Evolutionary conservation across 2,888 invertebrate genomes (phyloP).

Genomic region (Ephialtes manifestator): DNA sequence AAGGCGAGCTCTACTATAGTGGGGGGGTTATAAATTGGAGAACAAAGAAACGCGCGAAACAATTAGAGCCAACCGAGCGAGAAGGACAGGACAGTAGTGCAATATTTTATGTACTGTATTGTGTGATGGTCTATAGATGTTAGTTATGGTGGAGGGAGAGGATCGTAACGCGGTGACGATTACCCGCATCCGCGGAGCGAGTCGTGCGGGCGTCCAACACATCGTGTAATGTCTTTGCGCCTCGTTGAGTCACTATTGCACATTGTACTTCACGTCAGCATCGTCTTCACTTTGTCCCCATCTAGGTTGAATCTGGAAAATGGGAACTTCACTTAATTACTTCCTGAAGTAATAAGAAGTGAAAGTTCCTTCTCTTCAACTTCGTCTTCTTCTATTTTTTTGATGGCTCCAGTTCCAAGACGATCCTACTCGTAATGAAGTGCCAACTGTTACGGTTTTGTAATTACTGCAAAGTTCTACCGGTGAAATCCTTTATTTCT

Average conservation of each 20-base stretch:
- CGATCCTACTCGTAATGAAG: no score
- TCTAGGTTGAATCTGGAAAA: no score
- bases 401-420: no score
- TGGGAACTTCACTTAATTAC: not conserved
- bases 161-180: constrained; percentile 57
- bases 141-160: not conserved
- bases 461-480: no score
- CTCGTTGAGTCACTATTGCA: constrained; percentile 36
- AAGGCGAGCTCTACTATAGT: constrained; percentile 1
- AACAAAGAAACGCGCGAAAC: constrained; percentile 67
- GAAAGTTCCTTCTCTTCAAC: constrained; percentile 2
- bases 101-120: constrained; percentile 46
- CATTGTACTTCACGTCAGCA: constrained; percentile 15
- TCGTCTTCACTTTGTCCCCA: constrained; percentile 3
- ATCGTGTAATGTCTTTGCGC: constrained; percentile 56
- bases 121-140: not conserved
- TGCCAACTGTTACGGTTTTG: no score
- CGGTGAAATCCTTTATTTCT: no score
- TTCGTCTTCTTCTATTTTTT: not conserved
- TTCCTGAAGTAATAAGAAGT: not conserved
- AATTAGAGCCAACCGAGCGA: constrained; percentile 66
- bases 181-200: constrained; percentile 64
- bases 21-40: constrained; percentile 52
- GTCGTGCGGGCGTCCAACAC: constrained; percentile 43
- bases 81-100: constrained; percentile 38